These are phyloP conservation scores for Conomelus anceps DNA, from an alignment of 2,888 invertebrate genomes.

Conservation along the genomic window DNA sequence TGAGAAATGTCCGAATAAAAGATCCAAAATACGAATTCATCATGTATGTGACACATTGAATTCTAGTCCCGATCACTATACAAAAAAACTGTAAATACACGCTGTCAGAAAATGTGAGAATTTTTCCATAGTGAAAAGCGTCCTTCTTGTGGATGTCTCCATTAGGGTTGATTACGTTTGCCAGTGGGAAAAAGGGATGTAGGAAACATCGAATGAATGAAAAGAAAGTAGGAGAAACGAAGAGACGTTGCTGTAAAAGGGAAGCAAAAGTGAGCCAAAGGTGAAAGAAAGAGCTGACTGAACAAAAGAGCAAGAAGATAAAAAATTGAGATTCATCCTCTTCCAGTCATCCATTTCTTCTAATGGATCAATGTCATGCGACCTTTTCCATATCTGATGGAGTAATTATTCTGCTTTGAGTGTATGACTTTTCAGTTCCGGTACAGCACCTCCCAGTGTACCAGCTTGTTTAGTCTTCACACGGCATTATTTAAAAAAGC, in stretches of 20 bases:
- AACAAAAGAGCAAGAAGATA: background rate
- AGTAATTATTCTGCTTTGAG: background rate
- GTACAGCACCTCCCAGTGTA: background rate
- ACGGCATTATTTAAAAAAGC: background rate
- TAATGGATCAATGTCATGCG: background rate
- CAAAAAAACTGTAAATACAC: background rate
- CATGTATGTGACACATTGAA: background rate
- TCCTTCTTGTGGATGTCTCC: background rate
- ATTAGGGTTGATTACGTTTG: background rate
- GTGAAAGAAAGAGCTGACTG: background rate
- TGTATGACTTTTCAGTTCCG: background rate
- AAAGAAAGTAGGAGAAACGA: too few species aligned
- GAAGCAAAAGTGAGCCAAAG: background rate
- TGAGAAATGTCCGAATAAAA: too few species aligned
- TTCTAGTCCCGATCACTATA: background rate
- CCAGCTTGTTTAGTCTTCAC: background rate
- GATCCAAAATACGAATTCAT: too few species aligned
- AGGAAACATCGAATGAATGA: too few species aligned
- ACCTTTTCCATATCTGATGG: background rate
- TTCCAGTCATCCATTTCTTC: background rate
- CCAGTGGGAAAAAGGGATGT: background rate
- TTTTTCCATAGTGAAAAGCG: background rate
- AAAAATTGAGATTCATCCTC: background rate
- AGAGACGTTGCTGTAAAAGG: too few species aligned
- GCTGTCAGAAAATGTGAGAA: too few species aligned